Evolutionary conservation across 2,797 vertebrate genomes (phyloP).

Genomic region (Bryconaethiops microstoma): DNA sequence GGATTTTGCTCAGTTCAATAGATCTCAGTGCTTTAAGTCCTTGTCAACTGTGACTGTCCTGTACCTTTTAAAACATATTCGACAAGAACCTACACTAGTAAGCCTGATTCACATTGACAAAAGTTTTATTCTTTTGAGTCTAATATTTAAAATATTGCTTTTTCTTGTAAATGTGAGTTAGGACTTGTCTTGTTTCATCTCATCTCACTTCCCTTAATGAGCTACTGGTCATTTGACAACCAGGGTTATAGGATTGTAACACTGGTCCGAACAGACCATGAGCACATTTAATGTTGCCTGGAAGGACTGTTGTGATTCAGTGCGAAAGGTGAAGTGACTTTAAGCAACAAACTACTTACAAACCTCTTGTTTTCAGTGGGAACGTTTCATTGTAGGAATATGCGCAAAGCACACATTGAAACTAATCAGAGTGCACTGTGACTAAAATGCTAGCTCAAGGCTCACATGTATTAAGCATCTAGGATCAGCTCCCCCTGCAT

Average conservation of each 20-base stretch:
- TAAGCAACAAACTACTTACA: constrained; percentile 9
- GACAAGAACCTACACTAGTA: constrained; percentile 7
- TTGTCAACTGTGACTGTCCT: constrained; percentile 19
- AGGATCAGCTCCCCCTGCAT: constrained; percentile 16
- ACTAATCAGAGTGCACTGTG: constrained; percentile 68
- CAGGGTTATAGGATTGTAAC: constrained; percentile 2
- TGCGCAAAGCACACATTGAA: constrained; percentile 40
- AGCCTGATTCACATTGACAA: constrained; percentile 2
- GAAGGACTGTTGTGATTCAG: constrained; percentile 34
- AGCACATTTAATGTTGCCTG: constrained; percentile 10
- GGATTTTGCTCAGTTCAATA: constrained; percentile 8
- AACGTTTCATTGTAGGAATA: constrained; percentile 30
- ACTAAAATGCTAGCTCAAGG: constrained; percentile 44
- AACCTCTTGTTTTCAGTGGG: constrained; percentile 10
- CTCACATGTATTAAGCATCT: constrained; percentile 24
- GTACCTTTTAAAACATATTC: constrained; percentile 30
- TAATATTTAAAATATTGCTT: constrained; percentile 40
- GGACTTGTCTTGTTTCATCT: constrained; percentile 9
- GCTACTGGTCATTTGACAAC: constrained; percentile 4
- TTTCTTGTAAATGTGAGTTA: constrained; percentile 5
- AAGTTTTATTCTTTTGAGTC: neutral
- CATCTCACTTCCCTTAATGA: neutral
- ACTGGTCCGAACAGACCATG: constrained; percentile 17
- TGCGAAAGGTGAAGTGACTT: constrained; percentile 30
- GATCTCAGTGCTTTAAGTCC: constrained; percentile 37